phyloP scores from a whole-genome alignment of 2,797 vertebrate species.

The Erpetoichthys calabaricus region DNA sequence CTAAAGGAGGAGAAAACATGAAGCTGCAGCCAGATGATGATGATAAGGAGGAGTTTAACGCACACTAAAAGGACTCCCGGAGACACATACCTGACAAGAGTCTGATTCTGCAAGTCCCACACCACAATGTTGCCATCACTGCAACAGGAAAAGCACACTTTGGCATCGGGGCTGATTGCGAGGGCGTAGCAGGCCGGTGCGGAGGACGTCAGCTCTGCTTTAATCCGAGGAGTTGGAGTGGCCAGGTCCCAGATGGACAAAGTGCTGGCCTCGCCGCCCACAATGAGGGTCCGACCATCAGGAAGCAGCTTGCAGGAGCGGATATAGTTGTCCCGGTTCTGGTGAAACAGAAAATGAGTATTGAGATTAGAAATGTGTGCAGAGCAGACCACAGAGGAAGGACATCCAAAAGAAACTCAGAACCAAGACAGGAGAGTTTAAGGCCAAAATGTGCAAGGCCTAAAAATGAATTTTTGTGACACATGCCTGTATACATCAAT shows the following conservation, averaged over 20 bases:
- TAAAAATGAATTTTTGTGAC: too few relatives aligned
- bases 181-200: conserved; percentile 61
- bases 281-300: conserved; percentile 53
- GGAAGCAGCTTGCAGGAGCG: conserved; percentile 63
- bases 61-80: not conserved
- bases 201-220: conserved; percentile 59
- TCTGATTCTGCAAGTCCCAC: conserved; percentile 53
- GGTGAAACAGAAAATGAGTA: not conserved
- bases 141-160: conserved; percentile 68
- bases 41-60: too few relatives aligned
- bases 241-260: conserved; percentile 67
- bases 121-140: conserved; percentile 64
- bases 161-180: conserved; percentile 61
- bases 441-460: too few relatives aligned
- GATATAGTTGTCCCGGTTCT: conserved; percentile 65
- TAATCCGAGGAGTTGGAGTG: conserved; percentile 57
- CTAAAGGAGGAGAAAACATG: conserved; percentile 16
- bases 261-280: conserved; percentile 61
- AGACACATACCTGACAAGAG: conserved; percentile 32
- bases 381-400: not conserved
- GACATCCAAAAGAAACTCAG: too few relatives aligned
- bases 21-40: too few relatives aligned
- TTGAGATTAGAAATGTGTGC: not conserved
- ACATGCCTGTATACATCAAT: too few relatives aligned
- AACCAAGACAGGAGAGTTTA: too few relatives aligned